Evolutionary conservation across 2,888 invertebrate species (phyloP).

Genomic region (Pocota personata): DNA sequence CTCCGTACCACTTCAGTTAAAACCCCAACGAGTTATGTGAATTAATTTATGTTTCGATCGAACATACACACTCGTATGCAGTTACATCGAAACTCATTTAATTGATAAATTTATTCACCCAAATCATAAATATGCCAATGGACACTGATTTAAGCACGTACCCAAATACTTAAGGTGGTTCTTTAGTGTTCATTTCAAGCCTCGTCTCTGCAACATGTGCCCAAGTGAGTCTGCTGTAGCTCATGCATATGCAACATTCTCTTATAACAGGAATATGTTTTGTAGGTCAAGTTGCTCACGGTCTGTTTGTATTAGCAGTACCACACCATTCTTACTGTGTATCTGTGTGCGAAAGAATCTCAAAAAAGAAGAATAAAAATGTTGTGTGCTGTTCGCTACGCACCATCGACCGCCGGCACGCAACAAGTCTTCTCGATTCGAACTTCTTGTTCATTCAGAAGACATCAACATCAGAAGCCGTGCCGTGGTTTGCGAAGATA

Average conservation of each 20-base stretch:
- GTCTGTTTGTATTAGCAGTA: slow-evolving; percentile 14
- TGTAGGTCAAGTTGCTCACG: slow-evolving; percentile 81
- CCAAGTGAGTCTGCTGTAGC: slow-evolving; percentile 37
- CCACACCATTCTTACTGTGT: neutral
- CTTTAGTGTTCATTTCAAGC: neutral
- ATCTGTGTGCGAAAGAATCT: slow-evolving; percentile 36
- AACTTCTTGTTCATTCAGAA: slow-evolving; percentile 64
- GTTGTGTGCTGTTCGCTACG: slow-evolving; percentile 60
- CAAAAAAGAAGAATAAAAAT: neutral
- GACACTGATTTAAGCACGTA: slow-evolving; percentile 38
- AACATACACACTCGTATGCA: slow-evolving; percentile 8
- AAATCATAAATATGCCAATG: slow-evolving; percentile 64
- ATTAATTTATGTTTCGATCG: slow-evolving; percentile 13
- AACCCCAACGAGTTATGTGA: slow-evolving; percentile 7
- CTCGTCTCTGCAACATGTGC: slow-evolving; percentile 56
- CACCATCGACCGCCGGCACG: slow-evolving; percentile 70
- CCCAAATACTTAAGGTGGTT: slow-evolving; percentile 23
- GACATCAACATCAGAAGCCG: neutral
- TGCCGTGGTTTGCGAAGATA: slow-evolving; percentile 16
- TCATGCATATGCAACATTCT: slow-evolving; percentile 68
- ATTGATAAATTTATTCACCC: slow-evolving; percentile 43
- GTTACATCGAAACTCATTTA: slow-evolving; percentile 40
- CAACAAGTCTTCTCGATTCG: slow-evolving; percentile 45
- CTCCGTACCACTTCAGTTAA: neutral
- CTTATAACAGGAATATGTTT: slow-evolving; percentile 82